Evolutionary conservation across 2,888 invertebrate species (phyloP), one percentile per base, ranked within the genome.

Genomic region (Molanna angustata): DNA sequence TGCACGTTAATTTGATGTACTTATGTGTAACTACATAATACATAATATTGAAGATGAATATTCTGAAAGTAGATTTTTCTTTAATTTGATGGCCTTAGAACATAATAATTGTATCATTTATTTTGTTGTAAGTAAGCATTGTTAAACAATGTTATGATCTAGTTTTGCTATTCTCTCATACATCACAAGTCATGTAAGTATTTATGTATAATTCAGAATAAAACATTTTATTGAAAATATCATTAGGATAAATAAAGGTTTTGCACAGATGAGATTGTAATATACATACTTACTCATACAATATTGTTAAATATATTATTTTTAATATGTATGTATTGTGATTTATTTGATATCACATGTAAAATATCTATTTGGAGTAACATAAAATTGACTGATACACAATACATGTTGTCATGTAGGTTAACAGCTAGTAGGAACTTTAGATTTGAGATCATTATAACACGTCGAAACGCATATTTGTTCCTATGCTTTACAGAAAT

Each of bases 401-500:
- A 52, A n/a, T 56, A 53, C 56, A 46, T 49, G 56, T n/a, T 56
- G 49, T 56, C 45, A 40, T 53, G 46, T 56, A 56, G 56, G 46
- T 49, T 45, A 53, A 27, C n/a, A 53, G 41, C 49, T 33, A 32
- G 49, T 56, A 56, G 56, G 49, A 46, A 53, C 49, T 49, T 46
- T 52, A 55, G 52, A 42, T 47, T 46, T 45, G 41, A 49, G 45
- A 48, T 52, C 47, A 44, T 52, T 52, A 52, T 56, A 52, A 49
- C 49, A 52, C 49, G 52, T 56, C 49, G 52, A 56, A n/a, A 52
- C 39, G 33, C 40, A 50, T 39, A 48, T n/a, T n/a, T n/a, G n/a
- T 53, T 56, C 56, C 56, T 56, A 56, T 56, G 56, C 56, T 56
- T 53, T 52, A 45, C 32, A 53, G 40, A 53, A 56, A 56, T 52